Conservation (phyloP, 2,888 invertebrate genomes). For the Allacma fusca region DNA sequence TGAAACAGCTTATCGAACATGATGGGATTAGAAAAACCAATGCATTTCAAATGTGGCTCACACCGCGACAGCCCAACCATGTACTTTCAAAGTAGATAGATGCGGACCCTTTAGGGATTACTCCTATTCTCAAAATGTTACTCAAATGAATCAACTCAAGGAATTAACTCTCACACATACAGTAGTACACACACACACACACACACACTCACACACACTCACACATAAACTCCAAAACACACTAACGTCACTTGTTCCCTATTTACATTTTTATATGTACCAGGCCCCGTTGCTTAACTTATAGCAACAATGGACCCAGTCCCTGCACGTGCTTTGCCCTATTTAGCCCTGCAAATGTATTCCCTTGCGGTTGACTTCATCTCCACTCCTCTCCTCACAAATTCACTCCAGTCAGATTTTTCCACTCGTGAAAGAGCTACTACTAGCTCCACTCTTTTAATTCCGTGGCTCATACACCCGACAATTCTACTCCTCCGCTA, state of each 20-base stretch:
- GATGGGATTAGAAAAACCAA: conserved; percentile 60
- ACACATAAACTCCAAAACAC: no score
- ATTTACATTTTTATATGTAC: no score
- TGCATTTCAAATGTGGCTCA: conserved; percentile 56
- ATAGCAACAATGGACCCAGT: no score
- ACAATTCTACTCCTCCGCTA: neutral
- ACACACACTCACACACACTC: no score
- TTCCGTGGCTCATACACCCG: no score
- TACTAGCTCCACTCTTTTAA: no score
- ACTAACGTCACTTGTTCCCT: no score
- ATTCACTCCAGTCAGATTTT: no score
- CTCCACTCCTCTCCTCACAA: neutral
- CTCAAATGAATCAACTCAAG: conserved; percentile 17
- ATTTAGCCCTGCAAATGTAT: neutral
- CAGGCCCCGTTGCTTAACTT: no score
- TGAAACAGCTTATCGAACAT: conserved; percentile 43
- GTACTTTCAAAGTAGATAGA: conserved; percentile 33
- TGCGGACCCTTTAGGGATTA: neutral
- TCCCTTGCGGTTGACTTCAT: neutral
- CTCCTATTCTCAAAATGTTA: neutral
- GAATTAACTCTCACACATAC: neutral
- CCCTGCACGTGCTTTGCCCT: no score
- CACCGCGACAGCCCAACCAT: neutral
- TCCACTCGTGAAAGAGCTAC: no score
- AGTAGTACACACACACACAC: no score